phyloP scores from a whole-genome alignment of 1,140 invertebrate genomes.

The Proctacanthus coquilletti region DNA sequence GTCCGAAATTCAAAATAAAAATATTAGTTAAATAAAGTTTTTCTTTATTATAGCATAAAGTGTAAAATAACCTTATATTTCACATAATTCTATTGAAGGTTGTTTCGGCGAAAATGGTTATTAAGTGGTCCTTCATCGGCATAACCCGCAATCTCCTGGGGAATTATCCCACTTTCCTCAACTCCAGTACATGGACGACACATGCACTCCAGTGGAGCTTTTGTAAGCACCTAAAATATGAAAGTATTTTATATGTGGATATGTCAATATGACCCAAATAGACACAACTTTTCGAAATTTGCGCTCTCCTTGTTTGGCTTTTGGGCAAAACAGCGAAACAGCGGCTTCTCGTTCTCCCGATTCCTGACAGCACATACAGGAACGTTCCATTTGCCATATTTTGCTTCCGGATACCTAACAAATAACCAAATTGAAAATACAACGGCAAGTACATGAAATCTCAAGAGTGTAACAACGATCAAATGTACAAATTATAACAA shows the following conservation, averaged over 20 bases:
- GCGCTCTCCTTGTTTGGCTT: slow-evolving; percentile 67
- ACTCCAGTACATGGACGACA: slow-evolving; percentile 79
- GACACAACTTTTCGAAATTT: slow-evolving; percentile 70
- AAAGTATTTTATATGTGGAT: neutral
- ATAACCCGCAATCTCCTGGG: slow-evolving; percentile 79
- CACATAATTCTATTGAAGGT: slow-evolving; percentile 31
- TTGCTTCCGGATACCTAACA: slow-evolving; percentile 81
- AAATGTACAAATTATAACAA: too few species aligned
- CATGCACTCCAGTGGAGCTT: slow-evolving; percentile 85
- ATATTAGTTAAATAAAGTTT: too few species aligned
- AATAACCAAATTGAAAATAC: too few species aligned
- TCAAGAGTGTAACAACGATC: too few species aligned
- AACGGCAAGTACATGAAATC: too few species aligned
- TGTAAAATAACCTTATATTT: too few species aligned
- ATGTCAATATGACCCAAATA: too few species aligned
- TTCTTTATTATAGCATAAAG: too few species aligned
- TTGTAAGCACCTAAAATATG: slow-evolving; percentile 57
- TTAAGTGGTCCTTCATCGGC: slow-evolving; percentile 61
- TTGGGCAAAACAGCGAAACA: slow-evolving; percentile 76
- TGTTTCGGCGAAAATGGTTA: slow-evolving; percentile 50
- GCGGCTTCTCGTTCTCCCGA: slow-evolving; percentile 81
- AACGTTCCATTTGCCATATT: slow-evolving; percentile 91
- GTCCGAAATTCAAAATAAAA: too few species aligned
- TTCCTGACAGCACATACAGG: slow-evolving; percentile 89
- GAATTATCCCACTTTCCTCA: slow-evolving; percentile 72